Evolutionary conservation across 1,140 invertebrate genomes (phyloP), one percentile per base, ranked within the genome.

Genomic region (Solenopsis fugax): DNA sequence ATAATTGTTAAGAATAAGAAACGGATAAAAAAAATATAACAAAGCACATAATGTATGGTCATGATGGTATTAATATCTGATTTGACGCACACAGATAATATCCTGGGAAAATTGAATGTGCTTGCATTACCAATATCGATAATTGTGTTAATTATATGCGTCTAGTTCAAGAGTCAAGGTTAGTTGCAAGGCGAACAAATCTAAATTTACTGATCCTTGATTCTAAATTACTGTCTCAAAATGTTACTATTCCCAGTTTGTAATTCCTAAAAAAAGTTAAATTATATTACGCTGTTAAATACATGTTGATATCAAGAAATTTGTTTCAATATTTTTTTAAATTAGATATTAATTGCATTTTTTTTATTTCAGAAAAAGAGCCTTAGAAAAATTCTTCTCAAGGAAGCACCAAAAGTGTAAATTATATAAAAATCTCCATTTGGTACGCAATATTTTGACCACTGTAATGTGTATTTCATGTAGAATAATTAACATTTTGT

Each of bases 121-220:
- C 29, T 37, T 37, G 16, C 16, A 65, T 56, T 65, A 65, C 12
- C 24, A 6, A 58, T 64, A 37, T 37, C 18, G 45, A 67, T 50
- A 65, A 80, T 65, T 29, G n/a, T 24, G 29, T 52, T 54, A 80
- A 41, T 67, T 29, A 67, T 21, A 60, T 41, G 29, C 29, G 54
- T 29, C 37, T 21, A 37, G 60, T 78, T 80, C 76, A 80, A 67
- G n/a, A 54, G 29, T 18, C 48, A 80, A 67, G 62, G 76, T 29
- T 75, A n/a, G 29, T 34, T 48, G 18, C 34, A 73, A 37, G 37
- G 9, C 16, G n/a, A 73, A 4, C 52, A 12, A 64, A 37, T 48
- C 16, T 64, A 64, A 78, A 65, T 78, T 77, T 78, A 64, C 12
- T 13, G 24, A 5, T 34, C 50, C n/a, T n/a, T n/a, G n/a, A n/a